Evolutionary conservation across 2,113 vertebrate species (phyloP), one percentile per base, ranked within the genome.

Genomic region (Bubalus kerabau): DNA sequence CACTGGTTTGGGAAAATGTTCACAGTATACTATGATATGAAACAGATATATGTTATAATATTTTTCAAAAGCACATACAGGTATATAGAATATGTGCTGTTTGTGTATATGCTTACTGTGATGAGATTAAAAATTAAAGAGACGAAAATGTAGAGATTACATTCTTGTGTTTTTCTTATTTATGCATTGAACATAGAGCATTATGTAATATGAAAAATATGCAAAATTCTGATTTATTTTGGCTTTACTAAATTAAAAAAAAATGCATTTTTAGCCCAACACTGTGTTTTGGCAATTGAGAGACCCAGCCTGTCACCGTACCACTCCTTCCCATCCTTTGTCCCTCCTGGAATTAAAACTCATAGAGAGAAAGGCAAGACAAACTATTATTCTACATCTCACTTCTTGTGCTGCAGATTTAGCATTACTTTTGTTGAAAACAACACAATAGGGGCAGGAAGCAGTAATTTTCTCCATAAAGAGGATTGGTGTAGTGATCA

Each of bases 281-380:
- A 13, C 43, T n/a, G 43, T 67, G 60, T 80, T 78, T 60, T 24
- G 46, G n/a, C n/a, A 46, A 6, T 2, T 14, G 26, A 19, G 80
- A 60, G 24, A 50, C 9, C 43, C 17, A 23, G 19, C 17, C 19
- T 24, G 15, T 6, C 40, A 24, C 30, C 9, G 3, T 6, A 5
- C 0, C 3, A 21, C 21, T 13, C 3, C 11, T 21, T 81, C 9
- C 2, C 0, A 0, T 16, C 3, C 48, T 78, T 48, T 19, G 13
- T 67, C 21, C 17, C 7, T 71, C 7, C 14, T 2, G 5, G 7
- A 36, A 7, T 13, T n/a, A 32, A n/a, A 1, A 40, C 6, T 88
- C 7, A 2, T 9, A 2, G 3, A 28, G 48, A 16, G 36, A 87
- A 62, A 11, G 36, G 10, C 1, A 43, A 12, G 54, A 12, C 11